Evolutionary conservation across 2,888 invertebrate species (phyloP).

Genomic region (Cylindroiulus punctatus): DNA sequence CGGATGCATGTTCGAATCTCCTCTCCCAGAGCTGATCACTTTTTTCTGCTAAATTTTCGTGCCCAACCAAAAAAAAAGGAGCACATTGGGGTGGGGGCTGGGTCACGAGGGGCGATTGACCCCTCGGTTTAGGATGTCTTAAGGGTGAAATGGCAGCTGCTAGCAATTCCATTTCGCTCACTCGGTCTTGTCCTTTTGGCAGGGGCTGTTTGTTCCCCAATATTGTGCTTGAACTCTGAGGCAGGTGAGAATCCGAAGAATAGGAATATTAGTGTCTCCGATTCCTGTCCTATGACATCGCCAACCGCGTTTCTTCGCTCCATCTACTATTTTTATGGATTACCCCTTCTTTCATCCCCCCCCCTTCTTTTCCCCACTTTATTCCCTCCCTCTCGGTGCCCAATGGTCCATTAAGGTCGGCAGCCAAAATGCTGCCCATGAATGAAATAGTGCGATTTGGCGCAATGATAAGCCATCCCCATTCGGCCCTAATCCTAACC

Average conservation of each 20-base stretch:
- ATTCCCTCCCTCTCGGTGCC: constrained; percentile 1
- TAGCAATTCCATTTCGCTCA: constrained; percentile 11
- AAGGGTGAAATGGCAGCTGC: constrained; percentile 47
- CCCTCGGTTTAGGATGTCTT: constrained; percentile 44
- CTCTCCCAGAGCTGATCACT: neutral
- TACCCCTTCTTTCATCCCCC: constrained; percentile 27
- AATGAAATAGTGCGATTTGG: constrained; percentile 43
- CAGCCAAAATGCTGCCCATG: constrained; percentile 35
- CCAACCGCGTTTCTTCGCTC: neutral
- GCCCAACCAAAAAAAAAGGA: constrained; percentile 12
- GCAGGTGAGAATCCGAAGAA: constrained; percentile 42
- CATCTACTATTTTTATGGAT: constrained; percentile 35
- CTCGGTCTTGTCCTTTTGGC: constrained; percentile 38
- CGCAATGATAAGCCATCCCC: constrained; percentile 2
- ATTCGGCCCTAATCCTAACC: neutral
- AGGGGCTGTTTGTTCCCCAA: constrained; percentile 29
- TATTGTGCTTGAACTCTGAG: constrained; percentile 34
- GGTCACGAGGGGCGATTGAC: constrained; percentile 51
- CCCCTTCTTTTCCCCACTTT: neutral
- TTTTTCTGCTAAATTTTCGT: neutral
- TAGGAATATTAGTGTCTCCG: constrained; percentile 33
- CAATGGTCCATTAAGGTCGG: constrained; percentile 43
- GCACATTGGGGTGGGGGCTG: neutral
- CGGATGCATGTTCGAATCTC: neutral
- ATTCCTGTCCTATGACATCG: constrained; percentile 8